Evolutionary conservation across 1,140 invertebrate genomes (phyloP).

Genomic region (Papilio machaon): DNA sequence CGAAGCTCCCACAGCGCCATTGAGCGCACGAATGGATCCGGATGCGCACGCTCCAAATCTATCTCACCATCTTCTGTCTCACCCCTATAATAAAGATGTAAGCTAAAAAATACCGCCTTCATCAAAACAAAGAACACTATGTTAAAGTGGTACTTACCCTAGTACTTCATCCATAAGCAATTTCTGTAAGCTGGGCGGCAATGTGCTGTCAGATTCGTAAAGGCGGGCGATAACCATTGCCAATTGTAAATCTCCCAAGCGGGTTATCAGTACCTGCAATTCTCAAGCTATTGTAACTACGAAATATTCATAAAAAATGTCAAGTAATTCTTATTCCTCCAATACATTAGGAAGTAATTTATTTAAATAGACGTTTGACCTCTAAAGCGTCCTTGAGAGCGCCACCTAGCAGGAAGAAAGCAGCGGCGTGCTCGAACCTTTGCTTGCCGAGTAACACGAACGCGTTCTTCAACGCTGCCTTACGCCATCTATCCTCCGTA

Average conservation of each 20-base stretch:
- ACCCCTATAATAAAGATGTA: constrained; percentile 72
- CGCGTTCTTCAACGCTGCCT: constrained; percentile 98
- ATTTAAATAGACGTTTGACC: constrained; percentile 77
- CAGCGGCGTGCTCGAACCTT: constrained; percentile 95
- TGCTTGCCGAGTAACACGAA: constrained; percentile 98
- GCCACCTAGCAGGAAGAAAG: constrained; percentile 97
- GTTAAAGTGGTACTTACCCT: constrained; percentile 73
- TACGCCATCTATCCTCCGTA: constrained; percentile 95
- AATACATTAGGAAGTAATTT: neutral
- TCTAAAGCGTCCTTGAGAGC: constrained; percentile 97
- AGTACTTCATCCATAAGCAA: constrained; percentile 91
- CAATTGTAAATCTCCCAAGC: constrained; percentile 97
- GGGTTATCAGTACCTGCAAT: constrained; percentile 91
- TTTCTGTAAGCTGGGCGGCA: constrained; percentile 88
- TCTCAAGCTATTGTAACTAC: constrained; percentile 36
- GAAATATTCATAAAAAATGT: constrained; percentile 17
- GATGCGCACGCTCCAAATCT: constrained; percentile 88
- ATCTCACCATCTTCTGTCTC: constrained; percentile 87
- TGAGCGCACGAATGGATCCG: constrained; percentile 98
- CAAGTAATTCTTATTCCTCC: neutral
- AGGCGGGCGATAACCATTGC: constrained; percentile 96
- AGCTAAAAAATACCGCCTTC: neutral
- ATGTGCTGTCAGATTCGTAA: constrained; percentile 91
- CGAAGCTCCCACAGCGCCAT: constrained; percentile 99
- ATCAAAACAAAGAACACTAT: constrained; percentile 41